phyloP scores from a whole-genome alignment of 2,797 vertebrate species.

The Muscicapa striata region DNA sequence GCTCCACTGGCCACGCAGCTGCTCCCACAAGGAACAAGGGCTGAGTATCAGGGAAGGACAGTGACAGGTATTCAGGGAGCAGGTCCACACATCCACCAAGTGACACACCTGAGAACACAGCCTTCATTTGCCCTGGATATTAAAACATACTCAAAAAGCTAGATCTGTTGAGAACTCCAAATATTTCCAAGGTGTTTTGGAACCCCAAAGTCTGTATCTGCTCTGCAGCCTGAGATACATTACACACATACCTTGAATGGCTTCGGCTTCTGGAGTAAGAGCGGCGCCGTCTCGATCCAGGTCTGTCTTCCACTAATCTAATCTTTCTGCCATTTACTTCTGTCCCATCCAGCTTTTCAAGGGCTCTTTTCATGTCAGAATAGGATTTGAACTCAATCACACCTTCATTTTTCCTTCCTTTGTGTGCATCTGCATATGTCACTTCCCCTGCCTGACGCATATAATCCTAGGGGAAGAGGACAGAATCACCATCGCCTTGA shows the following conservation, averaged over 20 bases:
- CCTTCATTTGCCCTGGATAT: background rate
- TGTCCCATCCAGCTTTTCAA: constrained; percentile 96
- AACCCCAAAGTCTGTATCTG: background rate
- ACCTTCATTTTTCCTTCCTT: constrained; percentile 93
- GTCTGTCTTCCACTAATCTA: constrained; percentile 93
- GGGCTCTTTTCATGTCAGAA: constrained; percentile 95
- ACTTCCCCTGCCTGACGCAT: constrained; percentile 99
- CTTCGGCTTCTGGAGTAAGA: constrained; percentile 94
- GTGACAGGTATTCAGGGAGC: background rate
- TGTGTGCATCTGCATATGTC: constrained; percentile 96
- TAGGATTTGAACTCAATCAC: constrained; percentile 98
- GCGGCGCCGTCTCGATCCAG: constrained; percentile 86
- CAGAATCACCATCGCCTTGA: constrained; percentile 51
- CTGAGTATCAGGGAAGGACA: background rate
- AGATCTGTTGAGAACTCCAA: background rate
- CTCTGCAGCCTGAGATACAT: background rate
- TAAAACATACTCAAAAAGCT: background rate
- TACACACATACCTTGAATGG: constrained; percentile 83
- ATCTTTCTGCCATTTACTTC: constrained; percentile 97
- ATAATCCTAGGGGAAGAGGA: constrained; percentile 86
- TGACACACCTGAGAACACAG: background rate
- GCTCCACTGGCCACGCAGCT: background rate
- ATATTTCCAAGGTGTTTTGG: background rate
- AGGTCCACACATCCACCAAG: background rate
- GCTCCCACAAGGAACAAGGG: background rate